Conservation (phyloP, 2,113 vertebrate species). For the Heliornis fulica region DNA sequence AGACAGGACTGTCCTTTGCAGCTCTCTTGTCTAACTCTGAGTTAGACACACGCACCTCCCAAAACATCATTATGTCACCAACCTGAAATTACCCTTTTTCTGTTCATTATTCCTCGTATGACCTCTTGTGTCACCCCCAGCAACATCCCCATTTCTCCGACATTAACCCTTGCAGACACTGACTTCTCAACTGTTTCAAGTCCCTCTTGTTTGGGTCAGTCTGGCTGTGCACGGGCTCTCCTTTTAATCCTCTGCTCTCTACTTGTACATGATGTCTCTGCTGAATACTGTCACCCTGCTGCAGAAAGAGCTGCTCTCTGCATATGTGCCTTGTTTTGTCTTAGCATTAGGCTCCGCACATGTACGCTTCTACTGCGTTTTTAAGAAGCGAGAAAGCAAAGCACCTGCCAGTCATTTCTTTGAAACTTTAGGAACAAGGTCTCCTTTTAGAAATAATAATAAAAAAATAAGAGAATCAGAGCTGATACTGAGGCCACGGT, state of each 20-base stretch:
- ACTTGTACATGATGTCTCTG: neutral
- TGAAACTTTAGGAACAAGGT: neutral
- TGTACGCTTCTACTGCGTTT: neutral
- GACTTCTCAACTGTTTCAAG: neutral
- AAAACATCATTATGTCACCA: neutral
- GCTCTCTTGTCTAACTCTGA: neutral
- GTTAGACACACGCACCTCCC: neutral
- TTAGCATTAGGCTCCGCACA: neutral
- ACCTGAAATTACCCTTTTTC: neutral
- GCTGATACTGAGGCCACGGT: neutral
- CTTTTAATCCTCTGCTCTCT: neutral
- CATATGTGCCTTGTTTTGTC: neutral
- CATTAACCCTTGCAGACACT: neutral
- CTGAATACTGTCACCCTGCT: neutral
- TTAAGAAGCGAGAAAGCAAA: neutral
- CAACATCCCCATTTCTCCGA: fast-evolving
- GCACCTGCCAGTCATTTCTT: neutral
- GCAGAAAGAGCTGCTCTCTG: neutral
- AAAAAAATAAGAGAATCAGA: neutral
- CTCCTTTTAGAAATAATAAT: neutral
- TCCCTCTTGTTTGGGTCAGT: neutral
- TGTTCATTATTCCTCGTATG: neutral
- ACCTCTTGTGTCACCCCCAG: neutral
- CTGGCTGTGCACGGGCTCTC: neutral
- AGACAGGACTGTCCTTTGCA: neutral